Evolutionary conservation across 2,797 vertebrate genomes (phyloP).

Genomic region (Chloroceryle amazona): DNA sequence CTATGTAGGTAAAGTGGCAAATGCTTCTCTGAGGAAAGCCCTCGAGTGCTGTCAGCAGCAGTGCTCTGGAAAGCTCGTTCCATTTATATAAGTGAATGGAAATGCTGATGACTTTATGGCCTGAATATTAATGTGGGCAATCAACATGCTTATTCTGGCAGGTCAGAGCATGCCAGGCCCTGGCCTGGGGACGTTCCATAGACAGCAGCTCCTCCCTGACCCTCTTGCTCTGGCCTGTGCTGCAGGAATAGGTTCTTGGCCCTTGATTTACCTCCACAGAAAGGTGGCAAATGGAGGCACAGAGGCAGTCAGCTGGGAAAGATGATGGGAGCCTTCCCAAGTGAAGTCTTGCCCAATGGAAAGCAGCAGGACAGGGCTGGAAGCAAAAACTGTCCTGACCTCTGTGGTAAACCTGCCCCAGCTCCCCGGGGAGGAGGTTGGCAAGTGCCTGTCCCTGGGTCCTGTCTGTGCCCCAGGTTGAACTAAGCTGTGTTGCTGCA

Average conservation of each 20-base stretch:
- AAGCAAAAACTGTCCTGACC: too few species aligned
- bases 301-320: background rate
- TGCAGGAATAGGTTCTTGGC: background rate
- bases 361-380: too few species aligned
- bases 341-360: too few species aligned
- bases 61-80: background rate
- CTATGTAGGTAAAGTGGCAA: background rate
- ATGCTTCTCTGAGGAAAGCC: background rate
- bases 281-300: background rate
- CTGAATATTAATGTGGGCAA: conserved; percentile 32
- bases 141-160: background rate
- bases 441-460: too few species aligned
- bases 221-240: background rate
- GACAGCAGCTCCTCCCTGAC: background rate
- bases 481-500: too few species aligned
- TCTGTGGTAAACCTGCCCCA: too few species aligned
- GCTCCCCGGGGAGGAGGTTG: too few species aligned
- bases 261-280: background rate
- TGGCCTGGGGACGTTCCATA: background rate
- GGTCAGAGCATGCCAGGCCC: background rate
- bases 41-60: background rate
- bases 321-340: background rate
- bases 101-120: background rate
- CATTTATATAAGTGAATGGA: background rate
- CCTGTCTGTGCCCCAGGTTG: too few species aligned